Base-by-base conservation (phyloP, 2,888 invertebrate genomes). In the Corbicula japonica region DNA sequence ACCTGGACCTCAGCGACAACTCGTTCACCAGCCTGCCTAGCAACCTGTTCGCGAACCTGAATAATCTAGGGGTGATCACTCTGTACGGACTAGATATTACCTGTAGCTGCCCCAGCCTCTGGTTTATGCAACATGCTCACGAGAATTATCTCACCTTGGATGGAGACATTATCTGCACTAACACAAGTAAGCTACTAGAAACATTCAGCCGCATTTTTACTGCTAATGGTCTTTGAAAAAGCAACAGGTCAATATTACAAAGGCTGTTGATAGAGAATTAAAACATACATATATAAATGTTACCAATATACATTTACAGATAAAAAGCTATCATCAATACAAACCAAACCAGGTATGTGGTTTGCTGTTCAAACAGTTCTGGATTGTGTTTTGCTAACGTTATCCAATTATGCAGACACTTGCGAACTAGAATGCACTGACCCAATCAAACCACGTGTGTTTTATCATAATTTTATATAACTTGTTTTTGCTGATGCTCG, bases 1-100 rank as follows among this genome's bases (percentile, higher is more conserved):
- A 76, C 34, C 68, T 80, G n/a, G 80, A 80, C 66, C 62, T 80
- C 38, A 80, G 80, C 28, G 34, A 68, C 52, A 80, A 80, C 63
- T 18, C 44, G 12, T 56, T 80, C 30, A 56, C 71, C 10, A 30
- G 61, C 15, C 56, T 76, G 28, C 71, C 80, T 1, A 50, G 56
- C 41, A 21, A 15, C 18, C 41, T 72, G 1, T 68, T 80, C 52
- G 44, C 56, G 12, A 58, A 62, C 26, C 41, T 76, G 18, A 44
- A 54, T 21, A 68, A 63, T 30, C 68, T 76, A 5, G 80, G 75
- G 3, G 62, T 63, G 23, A 62, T 80, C n/a, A 44, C 28, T 10
- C 61, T 80, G 56, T 80, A 80, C 32, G 80, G 80, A 10, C 35
- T 68, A 2, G 63, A 75, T 26, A 71, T 80, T 12, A 26, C 60